Conservation (phyloP, 2,113 vertebrate species). For the Pelecanoides urinatrix region DNA sequence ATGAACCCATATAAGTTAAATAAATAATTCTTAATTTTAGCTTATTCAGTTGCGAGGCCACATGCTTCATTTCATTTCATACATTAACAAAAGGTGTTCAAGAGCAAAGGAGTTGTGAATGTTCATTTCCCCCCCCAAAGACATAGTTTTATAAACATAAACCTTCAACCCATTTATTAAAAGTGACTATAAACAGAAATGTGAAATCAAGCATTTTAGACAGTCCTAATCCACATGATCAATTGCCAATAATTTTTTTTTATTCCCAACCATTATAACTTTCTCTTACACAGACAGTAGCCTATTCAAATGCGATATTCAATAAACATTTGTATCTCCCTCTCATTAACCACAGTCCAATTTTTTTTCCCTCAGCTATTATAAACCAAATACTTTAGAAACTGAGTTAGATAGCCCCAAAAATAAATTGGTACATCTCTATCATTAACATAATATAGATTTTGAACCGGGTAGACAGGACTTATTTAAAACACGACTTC, state of each 20-base stretch:
- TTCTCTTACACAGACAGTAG: background rate
- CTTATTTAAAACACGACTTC: background rate
- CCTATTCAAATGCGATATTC: background rate
- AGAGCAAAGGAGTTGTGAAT: slow-evolving; percentile 4
- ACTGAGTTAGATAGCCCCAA: background rate
- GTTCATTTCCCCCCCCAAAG: background rate
- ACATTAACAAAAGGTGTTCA: slow-evolving; percentile 37
- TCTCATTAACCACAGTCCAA: background rate
- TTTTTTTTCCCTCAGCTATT: background rate
- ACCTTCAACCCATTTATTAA: background rate
- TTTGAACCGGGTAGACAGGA: background rate
- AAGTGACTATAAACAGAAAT: background rate
- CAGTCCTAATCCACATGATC: background rate
- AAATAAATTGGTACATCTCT: background rate
- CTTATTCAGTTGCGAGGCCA: background rate
- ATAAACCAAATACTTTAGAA: background rate
- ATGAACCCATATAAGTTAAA: background rate
- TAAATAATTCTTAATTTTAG: background rate
- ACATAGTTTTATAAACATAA: background rate
- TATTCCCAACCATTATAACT: background rate
- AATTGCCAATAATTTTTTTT: background rate
- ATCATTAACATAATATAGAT: background rate
- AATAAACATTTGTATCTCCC: background rate
- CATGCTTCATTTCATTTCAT: background rate
- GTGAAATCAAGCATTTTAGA: background rate